A percentile compares a stretch with the other conserved stretches of the same genome.
These are phyloP conservation scores for Caenorhabditis japonica DNA, from an alignment of 2,888 invertebrate genomes.

Conservation along the genomic window DNA sequence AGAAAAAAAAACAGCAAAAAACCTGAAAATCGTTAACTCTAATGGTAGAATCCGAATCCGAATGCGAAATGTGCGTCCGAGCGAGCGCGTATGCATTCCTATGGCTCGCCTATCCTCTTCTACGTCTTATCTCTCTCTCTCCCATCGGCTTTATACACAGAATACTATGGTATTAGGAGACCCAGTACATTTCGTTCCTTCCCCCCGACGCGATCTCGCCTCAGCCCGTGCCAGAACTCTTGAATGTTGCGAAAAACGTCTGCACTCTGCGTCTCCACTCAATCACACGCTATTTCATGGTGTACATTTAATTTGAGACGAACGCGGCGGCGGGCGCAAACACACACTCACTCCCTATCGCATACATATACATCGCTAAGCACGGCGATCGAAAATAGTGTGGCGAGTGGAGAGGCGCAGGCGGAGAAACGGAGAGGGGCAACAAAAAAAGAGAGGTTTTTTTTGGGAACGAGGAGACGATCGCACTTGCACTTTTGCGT, in stretches of 20 bases:
- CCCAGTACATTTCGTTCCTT: background rate
- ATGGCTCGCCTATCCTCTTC: too few species aligned
- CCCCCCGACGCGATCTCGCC: too few species aligned
- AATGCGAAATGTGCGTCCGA: too few species aligned
- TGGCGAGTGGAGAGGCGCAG: conserved; percentile 8
- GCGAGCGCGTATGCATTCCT: too few species aligned
- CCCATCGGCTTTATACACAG: too few species aligned
- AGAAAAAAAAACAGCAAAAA: too few species aligned
- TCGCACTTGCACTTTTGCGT: conserved; percentile 37
- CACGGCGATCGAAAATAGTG: conserved; percentile 2
- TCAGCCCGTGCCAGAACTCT: conserved; percentile 1
- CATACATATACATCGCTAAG: conserved; percentile 26
- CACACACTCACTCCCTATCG: background rate
- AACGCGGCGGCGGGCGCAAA: conserved; percentile 1
- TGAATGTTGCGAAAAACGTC: conserved; percentile 40
- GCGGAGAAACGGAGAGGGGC: conserved; percentile 6
- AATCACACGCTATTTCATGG: background rate
- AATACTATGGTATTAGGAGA: too few species aligned
- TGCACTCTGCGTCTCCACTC: conserved; percentile 13
- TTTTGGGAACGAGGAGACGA: too few species aligned
- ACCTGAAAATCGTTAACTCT: too few species aligned
- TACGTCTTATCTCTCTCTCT: too few species aligned
- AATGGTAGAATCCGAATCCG: too few species aligned
- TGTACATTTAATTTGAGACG: conserved; percentile 30
- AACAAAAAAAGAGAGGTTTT: conserved; percentile 11